These are phyloP conservation scores for Papilio polyxenes DNA, from an alignment of 1,140 invertebrate genomes.

Conservation along the genomic window DNA sequence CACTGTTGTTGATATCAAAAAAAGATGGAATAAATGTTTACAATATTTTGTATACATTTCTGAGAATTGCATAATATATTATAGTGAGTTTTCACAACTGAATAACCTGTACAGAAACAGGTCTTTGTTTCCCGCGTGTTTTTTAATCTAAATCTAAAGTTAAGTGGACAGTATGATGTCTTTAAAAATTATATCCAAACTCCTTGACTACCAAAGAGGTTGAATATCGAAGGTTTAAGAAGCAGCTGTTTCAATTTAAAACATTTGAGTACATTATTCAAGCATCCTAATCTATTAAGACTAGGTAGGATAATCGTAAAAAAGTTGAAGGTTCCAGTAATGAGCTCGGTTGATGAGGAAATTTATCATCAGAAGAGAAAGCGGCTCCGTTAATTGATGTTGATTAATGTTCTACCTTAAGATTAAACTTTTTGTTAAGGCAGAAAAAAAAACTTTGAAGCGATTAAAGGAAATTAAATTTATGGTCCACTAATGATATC, in stretches of 20 bases:
- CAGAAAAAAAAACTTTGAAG: background rate
- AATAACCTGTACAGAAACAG: no score
- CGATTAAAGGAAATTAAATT: background rate
- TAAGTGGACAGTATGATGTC: background rate
- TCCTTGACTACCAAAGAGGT: background rate
- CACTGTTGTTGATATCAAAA: background rate
- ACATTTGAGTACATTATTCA: background rate
- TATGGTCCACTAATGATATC: background rate
- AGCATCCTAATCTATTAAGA: background rate
- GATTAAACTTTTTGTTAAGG: constrained; percentile 15
- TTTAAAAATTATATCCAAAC: no score
- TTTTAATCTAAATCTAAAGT: no score
- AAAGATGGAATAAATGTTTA: background rate
- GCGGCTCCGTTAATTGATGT: constrained; percentile 32
- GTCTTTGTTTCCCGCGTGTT: no score
- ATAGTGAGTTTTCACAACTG: no score
- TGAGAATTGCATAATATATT: background rate
- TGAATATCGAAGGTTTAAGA: background rate
- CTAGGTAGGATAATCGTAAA: background rate
- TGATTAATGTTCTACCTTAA: constrained; percentile 36
- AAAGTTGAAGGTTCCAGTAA: constrained; percentile 17
- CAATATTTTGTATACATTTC: background rate
- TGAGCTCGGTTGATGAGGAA: constrained; percentile 22
- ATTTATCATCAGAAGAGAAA: constrained; percentile 38
- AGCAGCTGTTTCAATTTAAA: background rate